Evolutionary conservation across 1,140 invertebrate species (phyloP).

Genomic region (Tribolium madens): DNA sequence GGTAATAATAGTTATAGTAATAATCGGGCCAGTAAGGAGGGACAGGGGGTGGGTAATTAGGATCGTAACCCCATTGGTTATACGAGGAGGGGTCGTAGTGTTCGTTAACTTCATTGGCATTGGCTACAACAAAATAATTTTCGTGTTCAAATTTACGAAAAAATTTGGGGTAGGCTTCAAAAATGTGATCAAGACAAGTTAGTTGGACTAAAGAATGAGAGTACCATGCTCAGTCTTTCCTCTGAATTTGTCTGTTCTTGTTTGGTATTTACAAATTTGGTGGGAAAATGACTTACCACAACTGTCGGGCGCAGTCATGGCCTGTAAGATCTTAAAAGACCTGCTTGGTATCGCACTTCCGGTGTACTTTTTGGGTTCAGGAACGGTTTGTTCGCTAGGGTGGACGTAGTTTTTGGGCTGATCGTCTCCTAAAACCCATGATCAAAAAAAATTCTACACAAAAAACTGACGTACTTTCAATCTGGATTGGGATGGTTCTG

Average conservation of each 20-base stretch:
- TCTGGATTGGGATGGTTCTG: conserved; percentile 62
- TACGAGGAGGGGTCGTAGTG: conserved; percentile 58
- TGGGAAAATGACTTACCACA: conserved; percentile 58
- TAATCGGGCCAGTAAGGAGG: conserved; percentile 50
- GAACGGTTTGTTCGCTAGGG: conserved; percentile 76
- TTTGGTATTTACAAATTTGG: background rate
- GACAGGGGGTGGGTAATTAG: conserved; percentile 62
- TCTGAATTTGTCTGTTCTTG: background rate
- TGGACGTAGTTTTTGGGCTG: conserved; percentile 71
- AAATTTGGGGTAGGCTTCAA: conserved; percentile 51
- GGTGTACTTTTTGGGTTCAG: conserved; percentile 82
- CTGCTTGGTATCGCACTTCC: conserved; percentile 87
- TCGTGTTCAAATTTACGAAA: no score
- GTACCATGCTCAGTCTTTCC: conserved; percentile 24
- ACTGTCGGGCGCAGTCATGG: conserved; percentile 75
- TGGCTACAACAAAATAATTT: conserved; percentile 63
- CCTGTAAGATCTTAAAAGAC: conserved; percentile 87
- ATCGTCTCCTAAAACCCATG: conserved; percentile 59
- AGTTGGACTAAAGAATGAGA: conserved; percentile 19
- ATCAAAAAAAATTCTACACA: background rate
- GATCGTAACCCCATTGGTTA: conserved; percentile 58
- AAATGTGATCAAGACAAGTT: conserved; percentile 31
- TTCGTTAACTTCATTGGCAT: conserved; percentile 60
- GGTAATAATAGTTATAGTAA: conserved; percentile 44
- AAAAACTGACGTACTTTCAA: conserved; percentile 58